These are phyloP conservation scores for Hucho hucho DNA, from an alignment of 2,113 vertebrate genomes.

Conservation along the genomic window DNA sequence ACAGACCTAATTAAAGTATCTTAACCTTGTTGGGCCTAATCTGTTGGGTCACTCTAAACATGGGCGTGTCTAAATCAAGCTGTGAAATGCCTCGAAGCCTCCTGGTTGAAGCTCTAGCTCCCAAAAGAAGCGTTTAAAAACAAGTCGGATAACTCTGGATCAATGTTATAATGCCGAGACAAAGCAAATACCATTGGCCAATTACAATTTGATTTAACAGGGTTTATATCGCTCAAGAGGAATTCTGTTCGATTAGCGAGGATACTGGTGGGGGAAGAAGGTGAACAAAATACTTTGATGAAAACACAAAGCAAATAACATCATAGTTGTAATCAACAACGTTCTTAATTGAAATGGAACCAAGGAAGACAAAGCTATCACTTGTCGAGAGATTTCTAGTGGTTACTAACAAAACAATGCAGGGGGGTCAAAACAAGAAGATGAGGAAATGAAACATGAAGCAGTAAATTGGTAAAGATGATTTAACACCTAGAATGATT, in stretches of 20 bases:
- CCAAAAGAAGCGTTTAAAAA: background rate
- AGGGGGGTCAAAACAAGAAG: background rate
- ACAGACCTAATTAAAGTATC: conserved; percentile 66
- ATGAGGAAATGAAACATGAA: background rate
- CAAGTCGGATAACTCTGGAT: background rate
- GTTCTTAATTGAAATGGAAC: no score
- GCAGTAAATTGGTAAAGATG: background rate
- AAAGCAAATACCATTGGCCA: background rate
- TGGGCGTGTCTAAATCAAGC: conserved; percentile 62
- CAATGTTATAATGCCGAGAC: conserved; percentile 1
- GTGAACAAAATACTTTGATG: no score
- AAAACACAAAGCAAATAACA: no score
- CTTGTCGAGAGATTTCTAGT: no score
- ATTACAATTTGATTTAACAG: conserved; percentile 10
- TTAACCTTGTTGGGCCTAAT: conserved; percentile 63
- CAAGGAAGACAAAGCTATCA: no score
- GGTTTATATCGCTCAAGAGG: no score
- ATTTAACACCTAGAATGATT: background rate
- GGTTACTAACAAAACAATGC: no score
- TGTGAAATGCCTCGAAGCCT: conserved; percentile 53
- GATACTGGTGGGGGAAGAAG: no score
- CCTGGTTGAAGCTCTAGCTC: conserved; percentile 1
- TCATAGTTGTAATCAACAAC: no score
- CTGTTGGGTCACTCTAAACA: conserved; percentile 53
- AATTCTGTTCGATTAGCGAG: no score